Evolutionary conservation across 2,113 vertebrate species (phyloP), one percentile per base, ranked within the genome.

Genomic region (Oreochromis niloticus): DNA sequence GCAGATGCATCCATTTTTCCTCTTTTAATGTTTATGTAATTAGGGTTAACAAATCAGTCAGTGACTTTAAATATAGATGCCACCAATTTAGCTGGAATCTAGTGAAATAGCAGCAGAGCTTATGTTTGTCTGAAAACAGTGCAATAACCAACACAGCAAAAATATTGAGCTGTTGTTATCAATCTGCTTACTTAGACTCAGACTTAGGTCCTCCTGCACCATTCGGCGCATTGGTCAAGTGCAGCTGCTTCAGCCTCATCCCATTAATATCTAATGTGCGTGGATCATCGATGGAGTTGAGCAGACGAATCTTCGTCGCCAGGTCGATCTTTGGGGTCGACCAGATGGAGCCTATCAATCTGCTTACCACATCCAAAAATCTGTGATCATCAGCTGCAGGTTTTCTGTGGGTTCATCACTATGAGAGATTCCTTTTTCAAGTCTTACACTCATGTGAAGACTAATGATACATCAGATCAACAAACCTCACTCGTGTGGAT

Each of bases 361-460:
- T 41, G 34, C 36, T 16, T 43, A 43, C 7, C n/a, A 43, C n/a
- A 24, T 24, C 7, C 61, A 39, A 19, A 66, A 36, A 66, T 66
- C 63, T 68, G 19, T 22, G 34, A 22, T 68, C 36, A 14, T 39
- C 63, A 4, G 36, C 63, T 41, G 63, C n/a, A 71, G 36, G n/a
- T 71, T 71, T 3, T 14, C 63, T 39, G 34, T 22, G n/a, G 63
- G 19, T 22, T 13, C 36, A 68, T 68, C 36, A 14, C n/a, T 41
- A 22, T 71, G 12, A 66, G 32, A 36, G 11, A 0, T 1, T 0
- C 7, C 36, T 71, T 41, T 71, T 14, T 71, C n/a, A 41, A 24
- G 24, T 71, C 36, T 43, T 41, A 68, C 7, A 41, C 10, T 41
- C 19, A 2, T 68, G 36, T 41, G 63, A 71, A 71, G 39, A 11